Conservation (phyloP, 1,140 invertebrate species). For the Antheraea pernyi region DNA sequence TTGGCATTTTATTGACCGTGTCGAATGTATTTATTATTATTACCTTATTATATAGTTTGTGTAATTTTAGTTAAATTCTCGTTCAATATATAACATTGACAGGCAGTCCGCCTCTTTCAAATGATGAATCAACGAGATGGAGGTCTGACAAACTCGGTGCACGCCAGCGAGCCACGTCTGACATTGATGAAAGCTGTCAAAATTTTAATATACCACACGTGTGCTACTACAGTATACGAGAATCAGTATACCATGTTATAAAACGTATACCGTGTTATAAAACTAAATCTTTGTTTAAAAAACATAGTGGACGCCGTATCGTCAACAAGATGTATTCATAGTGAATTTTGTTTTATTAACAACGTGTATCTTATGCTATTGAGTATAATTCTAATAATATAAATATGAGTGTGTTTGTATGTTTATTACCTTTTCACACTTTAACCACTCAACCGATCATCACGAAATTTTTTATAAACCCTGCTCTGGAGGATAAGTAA, state of each 20-base stretch:
- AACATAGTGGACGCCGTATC: neutral
- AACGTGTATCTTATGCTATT: too few relatives aligned
- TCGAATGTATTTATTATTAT: too few relatives aligned
- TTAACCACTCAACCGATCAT: too few relatives aligned
- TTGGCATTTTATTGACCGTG: too few relatives aligned
- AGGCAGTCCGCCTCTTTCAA: constrained; percentile 10
- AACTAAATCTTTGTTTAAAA: too few relatives aligned
- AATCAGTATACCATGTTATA: neutral
- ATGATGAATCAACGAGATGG: constrained; percentile 12
- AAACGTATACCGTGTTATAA: neutral
- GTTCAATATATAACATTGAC: constrained; percentile 9
- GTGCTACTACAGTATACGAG: neutral
- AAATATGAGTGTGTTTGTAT: too few relatives aligned
- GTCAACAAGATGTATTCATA: too few relatives aligned
- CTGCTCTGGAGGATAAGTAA: too few relatives aligned
- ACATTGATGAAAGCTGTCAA: constrained; percentile 61
- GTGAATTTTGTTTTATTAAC: too few relatives aligned
- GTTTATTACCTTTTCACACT: too few relatives aligned
- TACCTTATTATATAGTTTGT: neutral
- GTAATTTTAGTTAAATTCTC: neutral
- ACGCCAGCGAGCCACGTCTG: constrained; percentile 25
- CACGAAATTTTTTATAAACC: too few relatives aligned
- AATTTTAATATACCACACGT: constrained; percentile 48
- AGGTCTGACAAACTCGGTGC: constrained; percentile 10
- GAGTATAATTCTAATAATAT: too few relatives aligned